Conservation (phyloP, 2,113 vertebrate species). For the Psammodynastes pulverulentus region DNA sequence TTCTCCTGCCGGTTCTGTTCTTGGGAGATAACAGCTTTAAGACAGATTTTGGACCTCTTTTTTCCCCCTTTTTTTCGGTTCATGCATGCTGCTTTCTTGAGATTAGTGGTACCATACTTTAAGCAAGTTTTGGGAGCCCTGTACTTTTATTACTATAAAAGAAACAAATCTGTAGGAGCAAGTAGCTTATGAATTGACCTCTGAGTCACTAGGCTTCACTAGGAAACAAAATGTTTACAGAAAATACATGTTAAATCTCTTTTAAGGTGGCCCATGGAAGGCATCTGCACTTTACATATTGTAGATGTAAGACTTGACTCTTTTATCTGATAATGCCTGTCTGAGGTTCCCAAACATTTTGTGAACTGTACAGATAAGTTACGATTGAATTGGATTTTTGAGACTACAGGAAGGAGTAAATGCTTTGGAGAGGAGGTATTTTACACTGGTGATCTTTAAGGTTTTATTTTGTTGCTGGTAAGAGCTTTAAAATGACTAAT, state of each 20-base stretch:
- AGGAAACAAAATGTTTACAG: conserved; percentile 64
- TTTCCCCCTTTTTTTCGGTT: conserved; percentile 2
- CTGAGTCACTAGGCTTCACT: conserved; percentile 42
- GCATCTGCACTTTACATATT: conserved; percentile 60
- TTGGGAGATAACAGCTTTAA: not conserved
- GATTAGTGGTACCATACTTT: conserved; percentile 28
- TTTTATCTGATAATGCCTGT: conserved; percentile 35
- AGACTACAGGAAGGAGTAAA: not conserved
- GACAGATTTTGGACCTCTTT: conserved; percentile 1
- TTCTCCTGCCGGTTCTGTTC: not conserved
- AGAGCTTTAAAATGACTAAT: conserved; percentile 10
- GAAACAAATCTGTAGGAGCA: conserved; percentile 17
- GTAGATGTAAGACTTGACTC: conserved; percentile 51
- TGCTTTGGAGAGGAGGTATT: not conserved
- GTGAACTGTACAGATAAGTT: not conserved
- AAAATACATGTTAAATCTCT: conserved; percentile 55
- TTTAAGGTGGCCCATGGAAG: conserved; percentile 55
- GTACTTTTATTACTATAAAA: conserved; percentile 32
- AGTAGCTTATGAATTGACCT: conserved; percentile 56
- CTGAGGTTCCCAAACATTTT: conserved; percentile 33
- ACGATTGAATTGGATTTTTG: not conserved
- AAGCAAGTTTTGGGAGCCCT: conserved; percentile 51
- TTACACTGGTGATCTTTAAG: not conserved
- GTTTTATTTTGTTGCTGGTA: not conserved
- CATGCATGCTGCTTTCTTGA: conserved; percentile 37